These are phyloP conservation scores for Eubasilissa splendida DNA, from an alignment of 2,888 invertebrate species.

Conservation along the genomic window DNA sequence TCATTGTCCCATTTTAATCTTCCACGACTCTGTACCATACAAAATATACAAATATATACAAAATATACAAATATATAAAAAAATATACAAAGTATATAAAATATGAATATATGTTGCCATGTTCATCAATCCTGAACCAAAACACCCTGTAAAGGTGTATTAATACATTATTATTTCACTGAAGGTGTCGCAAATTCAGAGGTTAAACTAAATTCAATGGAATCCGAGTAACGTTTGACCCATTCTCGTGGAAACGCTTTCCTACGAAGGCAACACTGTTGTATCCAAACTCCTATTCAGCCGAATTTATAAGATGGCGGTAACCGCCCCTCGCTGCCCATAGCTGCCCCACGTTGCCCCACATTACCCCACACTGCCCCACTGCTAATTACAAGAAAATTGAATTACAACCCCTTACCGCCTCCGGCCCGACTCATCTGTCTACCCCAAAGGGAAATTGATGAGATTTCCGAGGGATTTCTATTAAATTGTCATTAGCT, in stretches of 20 bases:
- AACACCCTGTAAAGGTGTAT: too few species aligned
- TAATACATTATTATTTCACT: too few species aligned
- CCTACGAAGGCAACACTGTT: background rate
- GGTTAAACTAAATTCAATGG: background rate
- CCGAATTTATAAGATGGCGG: background rate
- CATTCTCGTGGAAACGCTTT: background rate
- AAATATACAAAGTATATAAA: too few species aligned
- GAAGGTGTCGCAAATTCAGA: too few species aligned
- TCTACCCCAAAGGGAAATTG: conserved; percentile 22
- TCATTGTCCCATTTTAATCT: too few species aligned
- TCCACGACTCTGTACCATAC: too few species aligned
- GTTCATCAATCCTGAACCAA: too few species aligned
- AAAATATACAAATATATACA: too few species aligned
- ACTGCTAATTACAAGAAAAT: conserved; percentile 30
- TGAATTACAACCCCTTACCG: conserved; percentile 15
- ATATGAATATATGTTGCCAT: too few species aligned
- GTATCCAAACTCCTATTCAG: background rate
- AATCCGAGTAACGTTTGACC: conserved; percentile 15
- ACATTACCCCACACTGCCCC: background rate
- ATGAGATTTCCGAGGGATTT: conserved; percentile 33
- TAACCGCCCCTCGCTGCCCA: too few species aligned
- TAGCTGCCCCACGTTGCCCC: background rate
- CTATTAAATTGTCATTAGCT: conserved; percentile 23
- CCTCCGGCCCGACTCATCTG: conserved; percentile 5
- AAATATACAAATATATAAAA: too few species aligned